Conservation (phyloP, 2,888 invertebrate species). For the Conus canariensis region DNA sequence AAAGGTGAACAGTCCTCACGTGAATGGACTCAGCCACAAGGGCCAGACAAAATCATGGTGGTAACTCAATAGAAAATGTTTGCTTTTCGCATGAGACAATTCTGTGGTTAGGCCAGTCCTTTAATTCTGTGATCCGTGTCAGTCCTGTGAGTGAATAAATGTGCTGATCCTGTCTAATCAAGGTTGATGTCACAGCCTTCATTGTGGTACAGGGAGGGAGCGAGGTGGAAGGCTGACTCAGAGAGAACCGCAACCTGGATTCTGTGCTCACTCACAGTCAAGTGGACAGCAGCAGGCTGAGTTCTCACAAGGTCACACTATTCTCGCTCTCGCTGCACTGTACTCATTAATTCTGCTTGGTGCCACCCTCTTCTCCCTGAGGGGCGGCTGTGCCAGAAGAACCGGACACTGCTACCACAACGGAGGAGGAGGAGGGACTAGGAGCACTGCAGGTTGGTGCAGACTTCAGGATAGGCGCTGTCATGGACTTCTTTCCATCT, state of each 20-base stretch:
- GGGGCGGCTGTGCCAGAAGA: background rate
- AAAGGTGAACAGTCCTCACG: background rate
- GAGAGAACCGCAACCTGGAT: background rate
- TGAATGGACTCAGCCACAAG: background rate
- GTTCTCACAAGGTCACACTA: background rate
- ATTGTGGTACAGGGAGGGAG: background rate
- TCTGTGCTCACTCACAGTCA: background rate
- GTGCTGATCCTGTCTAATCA: background rate
- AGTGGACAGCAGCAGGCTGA: background rate
- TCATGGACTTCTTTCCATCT: slow-evolving; percentile 38
- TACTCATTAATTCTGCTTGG: slow-evolving; percentile 10
- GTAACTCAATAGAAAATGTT: background rate
- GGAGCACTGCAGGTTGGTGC: background rate
- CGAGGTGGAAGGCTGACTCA: background rate
- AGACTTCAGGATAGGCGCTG: slow-evolving; percentile 17
- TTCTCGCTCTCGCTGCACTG: background rate
- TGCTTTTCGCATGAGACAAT: background rate
- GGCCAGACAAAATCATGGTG: background rate
- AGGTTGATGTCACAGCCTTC: too few relatives aligned
- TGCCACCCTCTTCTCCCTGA: slow-evolving; percentile 23
- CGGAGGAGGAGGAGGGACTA: background rate
- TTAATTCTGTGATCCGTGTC: background rate
- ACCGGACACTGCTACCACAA: background rate
- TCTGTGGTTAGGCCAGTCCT: background rate
- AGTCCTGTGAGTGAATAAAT: background rate